Conservation (phyloP, 2,888 invertebrate species). For the Macaria notata region DNA sequence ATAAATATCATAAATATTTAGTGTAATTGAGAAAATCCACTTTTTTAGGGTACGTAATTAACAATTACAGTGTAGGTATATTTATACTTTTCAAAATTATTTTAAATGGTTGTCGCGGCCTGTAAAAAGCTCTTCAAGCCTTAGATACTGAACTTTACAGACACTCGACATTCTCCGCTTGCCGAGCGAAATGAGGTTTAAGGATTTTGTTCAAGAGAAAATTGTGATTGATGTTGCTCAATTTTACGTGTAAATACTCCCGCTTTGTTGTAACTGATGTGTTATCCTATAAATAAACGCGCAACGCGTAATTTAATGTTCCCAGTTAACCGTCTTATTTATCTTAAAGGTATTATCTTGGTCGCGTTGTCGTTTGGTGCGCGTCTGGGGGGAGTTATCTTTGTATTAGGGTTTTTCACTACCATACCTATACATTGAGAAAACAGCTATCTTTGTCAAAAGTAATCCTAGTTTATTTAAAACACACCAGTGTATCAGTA, state of each 20-base stretch:
- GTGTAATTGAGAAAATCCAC: too few relatives aligned
- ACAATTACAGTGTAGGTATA: too few relatives aligned
- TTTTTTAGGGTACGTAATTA: too few relatives aligned
- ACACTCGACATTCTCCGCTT: conserved; percentile 33
- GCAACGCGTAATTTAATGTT: conserved; percentile 19
- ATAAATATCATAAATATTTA: too few relatives aligned
- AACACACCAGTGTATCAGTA: too few relatives aligned
- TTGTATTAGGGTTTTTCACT: conserved; percentile 12
- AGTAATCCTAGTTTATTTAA: too few relatives aligned
- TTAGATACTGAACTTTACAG: conserved; percentile 51
- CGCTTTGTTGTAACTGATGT: conserved; percentile 20
- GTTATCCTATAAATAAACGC: conserved; percentile 18
- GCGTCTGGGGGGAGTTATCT: conserved; percentile 8
- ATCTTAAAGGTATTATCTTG: conserved; percentile 14
- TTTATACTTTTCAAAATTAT: too few relatives aligned
- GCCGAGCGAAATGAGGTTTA: conserved; percentile 38
- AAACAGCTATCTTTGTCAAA: too few relatives aligned
- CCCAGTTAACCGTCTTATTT: conserved; percentile 14
- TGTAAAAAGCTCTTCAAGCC: conserved; percentile 27
- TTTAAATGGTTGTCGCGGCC: not conserved
- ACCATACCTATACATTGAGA: too few relatives aligned
- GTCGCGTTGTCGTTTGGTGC: conserved; percentile 4
- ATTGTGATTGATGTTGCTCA: conserved; percentile 33
- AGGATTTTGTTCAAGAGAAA: conserved; percentile 29
- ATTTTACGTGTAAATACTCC: conserved; percentile 28